Percentiles rank a stretch among this genome's conserved stretches.
Evolutionary conservation across 1,140 invertebrate species (phyloP).

Genomic region (Cepaea nemoralis): DNA sequence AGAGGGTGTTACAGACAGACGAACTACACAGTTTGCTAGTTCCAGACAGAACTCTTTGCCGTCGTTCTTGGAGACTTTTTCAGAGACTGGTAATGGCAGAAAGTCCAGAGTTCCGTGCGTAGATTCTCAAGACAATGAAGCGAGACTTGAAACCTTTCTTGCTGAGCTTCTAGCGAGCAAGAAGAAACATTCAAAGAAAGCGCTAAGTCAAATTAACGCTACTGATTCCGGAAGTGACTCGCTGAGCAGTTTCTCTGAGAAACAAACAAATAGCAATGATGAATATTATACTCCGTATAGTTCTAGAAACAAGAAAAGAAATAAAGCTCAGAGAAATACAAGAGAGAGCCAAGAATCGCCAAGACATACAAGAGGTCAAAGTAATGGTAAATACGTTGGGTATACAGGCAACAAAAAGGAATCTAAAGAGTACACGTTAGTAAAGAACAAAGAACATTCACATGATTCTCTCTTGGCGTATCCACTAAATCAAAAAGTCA

Average conservation of each 20-base stretch:
- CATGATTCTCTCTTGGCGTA: too few species aligned
- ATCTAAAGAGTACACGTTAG: too few species aligned
- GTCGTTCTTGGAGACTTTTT: slow-evolving; percentile 61
- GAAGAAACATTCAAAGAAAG: slow-evolving; percentile 9
- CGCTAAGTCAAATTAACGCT: not conserved
- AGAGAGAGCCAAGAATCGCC: too few species aligned
- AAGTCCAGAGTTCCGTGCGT: slow-evolving; percentile 42
- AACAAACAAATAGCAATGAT: not conserved
- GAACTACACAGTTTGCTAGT: slow-evolving; percentile 56
- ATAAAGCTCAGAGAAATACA: too few species aligned
- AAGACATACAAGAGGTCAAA: too few species aligned
- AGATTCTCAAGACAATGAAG: slow-evolving; percentile 41
- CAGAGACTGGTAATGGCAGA: slow-evolving; percentile 65
- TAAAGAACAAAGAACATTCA: too few species aligned
- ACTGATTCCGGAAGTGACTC: slow-evolving; percentile 28
- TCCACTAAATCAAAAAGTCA: too few species aligned
- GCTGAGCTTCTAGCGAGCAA: not conserved
- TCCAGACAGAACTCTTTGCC: slow-evolving; percentile 63
- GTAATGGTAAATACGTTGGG: too few species aligned
- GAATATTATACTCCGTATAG: not conserved
- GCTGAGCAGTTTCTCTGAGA: not conserved
- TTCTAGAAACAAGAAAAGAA: too few species aligned
- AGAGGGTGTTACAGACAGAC: not conserved
- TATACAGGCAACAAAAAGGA: too few species aligned
- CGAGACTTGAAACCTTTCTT: slow-evolving; percentile 34